Evolutionary conservation across 2,888 invertebrate species (phyloP), one percentile per base, ranked within the genome.

Genomic region (Lasioglossum villosulum): DNA sequence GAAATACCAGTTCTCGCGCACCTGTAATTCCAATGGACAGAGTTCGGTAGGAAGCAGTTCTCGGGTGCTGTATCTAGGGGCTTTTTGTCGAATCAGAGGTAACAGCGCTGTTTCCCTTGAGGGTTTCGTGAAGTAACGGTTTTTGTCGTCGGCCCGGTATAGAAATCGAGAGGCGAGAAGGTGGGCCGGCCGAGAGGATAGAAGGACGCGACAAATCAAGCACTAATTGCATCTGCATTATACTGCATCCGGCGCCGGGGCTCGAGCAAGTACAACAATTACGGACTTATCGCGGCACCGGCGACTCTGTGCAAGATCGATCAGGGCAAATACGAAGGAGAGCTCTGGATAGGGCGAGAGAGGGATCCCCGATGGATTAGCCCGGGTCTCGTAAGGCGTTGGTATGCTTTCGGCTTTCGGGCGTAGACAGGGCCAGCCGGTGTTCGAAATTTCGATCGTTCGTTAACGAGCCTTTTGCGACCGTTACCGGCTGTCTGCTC

Each of bases 201-300:
- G 70, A 16, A 70, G 75, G 66, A 27, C 74, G 56, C 75, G 84
- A 83, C 86, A 77, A 89, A 88, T 88, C 84, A 83, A 84, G 90
- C 83, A 75, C 83, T 89, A 88, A 92, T 92, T 93, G 92, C 91
- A 91, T 91, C 89, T 90, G 86, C 86, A 86, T 82, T 79, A 87
- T 80, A 85, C 86, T 72, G 85, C 88, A 90, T 87, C 90, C 89
- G 88, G 86, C 81, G 84, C 84, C 85, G 78, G 86, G 68, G 19
- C 37, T 79, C 85, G 84, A 87, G 88, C 91, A 91, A 92, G 91
- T 91, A 91, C 91, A 92, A 93, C 93, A 93, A 93, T 93, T 93
- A 93, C 89, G 89, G 88, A 93, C 91, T 93, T 92, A 89, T 86
- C 88, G 85, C 82, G 63, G 77, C 75, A 80, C 83, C 34, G 75